phyloP scores from a whole-genome alignment of 2,113 vertebrate species.

The Oncorhynchus keta region DNA sequence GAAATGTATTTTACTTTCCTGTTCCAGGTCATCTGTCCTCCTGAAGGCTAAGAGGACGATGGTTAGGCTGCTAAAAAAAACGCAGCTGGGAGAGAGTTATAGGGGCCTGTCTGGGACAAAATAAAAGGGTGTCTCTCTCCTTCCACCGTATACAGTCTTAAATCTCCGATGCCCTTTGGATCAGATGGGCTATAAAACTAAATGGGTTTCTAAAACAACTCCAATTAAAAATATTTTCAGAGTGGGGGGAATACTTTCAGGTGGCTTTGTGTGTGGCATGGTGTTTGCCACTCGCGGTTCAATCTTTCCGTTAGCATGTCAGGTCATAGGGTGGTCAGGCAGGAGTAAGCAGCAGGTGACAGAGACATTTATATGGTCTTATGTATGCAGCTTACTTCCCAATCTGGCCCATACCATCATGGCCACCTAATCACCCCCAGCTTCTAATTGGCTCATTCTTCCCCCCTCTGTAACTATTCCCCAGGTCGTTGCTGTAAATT shows the following conservation, averaged over 20 bases:
- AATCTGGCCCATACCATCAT: no score
- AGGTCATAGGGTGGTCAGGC: no score
- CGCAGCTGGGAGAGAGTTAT: conserved; percentile 33
- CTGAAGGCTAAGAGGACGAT: conserved; percentile 31
- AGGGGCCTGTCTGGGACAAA: conserved; percentile 16
- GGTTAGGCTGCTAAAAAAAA: conserved; percentile 47
- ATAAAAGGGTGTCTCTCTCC: conserved; percentile 28
- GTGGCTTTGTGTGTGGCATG: no score
- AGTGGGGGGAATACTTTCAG: conserved; percentile 18
- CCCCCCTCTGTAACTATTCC: no score
- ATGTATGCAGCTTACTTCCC: no score
- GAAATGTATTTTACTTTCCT: conserved; percentile 46
- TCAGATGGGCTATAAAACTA: conserved; percentile 46
- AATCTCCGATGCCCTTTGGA: conserved; percentile 29
- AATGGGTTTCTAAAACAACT: conserved; percentile 34
- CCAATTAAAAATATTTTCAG: conserved; percentile 42
- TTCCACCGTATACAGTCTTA: conserved; percentile 11
- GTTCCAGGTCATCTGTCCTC: conserved; percentile 31
- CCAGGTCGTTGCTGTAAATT: no score
- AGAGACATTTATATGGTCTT: no score
- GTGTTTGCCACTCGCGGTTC: background rate
- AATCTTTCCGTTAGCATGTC: no score
- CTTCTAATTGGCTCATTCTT: no score
- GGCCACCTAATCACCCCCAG: no score
- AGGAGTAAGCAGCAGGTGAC: no score